Percentiles rank a stretch among this genome's conserved stretches.
These are phyloP conservation scores for Leuciscus idus DNA, from an alignment of 2,113 vertebrate genomes.

Conservation along the genomic window DNA sequence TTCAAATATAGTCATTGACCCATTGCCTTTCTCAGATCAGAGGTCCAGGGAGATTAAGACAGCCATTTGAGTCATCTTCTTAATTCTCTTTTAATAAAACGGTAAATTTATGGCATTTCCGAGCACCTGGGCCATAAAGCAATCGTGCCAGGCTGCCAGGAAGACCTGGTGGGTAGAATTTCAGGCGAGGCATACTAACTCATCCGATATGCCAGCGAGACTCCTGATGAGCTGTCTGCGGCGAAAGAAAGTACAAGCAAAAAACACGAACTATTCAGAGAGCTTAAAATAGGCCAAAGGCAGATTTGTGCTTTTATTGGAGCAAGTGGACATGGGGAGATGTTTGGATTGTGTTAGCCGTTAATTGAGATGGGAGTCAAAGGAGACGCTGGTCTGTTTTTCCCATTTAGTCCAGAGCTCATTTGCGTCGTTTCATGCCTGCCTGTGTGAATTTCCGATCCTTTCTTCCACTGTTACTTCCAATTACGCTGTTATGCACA, in stretches of 20 bases:
- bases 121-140: slow-evolving; percentile 64
- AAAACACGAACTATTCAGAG: slow-evolving; percentile 59
- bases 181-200: slow-evolving; percentile 37
- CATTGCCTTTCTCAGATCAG: slow-evolving; percentile 5
- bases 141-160: slow-evolving; percentile 64
- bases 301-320: slow-evolving; percentile 55
- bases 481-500: slow-evolving; percentile 79
- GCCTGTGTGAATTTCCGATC: slow-evolving; percentile 80
- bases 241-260: slow-evolving; percentile 66
- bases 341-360: slow-evolving; percentile 29
- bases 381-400: slow-evolving; percentile 48
- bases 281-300: slow-evolving; percentile 58
- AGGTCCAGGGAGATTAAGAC: slow-evolving; percentile 54
- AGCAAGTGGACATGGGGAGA: slow-evolving; percentile 29
- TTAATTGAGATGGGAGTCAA: slow-evolving; percentile 58
- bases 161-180: slow-evolving; percentile 53
- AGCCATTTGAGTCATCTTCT: slow-evolving; percentile 63
- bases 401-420: slow-evolving; percentile 68
- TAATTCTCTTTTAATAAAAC: slow-evolving; percentile 68
- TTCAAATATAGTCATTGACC: neutral
- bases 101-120: slow-evolving; percentile 70
- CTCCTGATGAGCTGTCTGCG: slow-evolving; percentile 63
- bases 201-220: slow-evolving; percentile 29
- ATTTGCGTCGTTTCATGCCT: slow-evolving; percentile 79
- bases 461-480: slow-evolving; percentile 79